Evolutionary conservation across 2,113 vertebrate genomes (phyloP).

Genomic region (Thamnophis sirtalis): DNA sequence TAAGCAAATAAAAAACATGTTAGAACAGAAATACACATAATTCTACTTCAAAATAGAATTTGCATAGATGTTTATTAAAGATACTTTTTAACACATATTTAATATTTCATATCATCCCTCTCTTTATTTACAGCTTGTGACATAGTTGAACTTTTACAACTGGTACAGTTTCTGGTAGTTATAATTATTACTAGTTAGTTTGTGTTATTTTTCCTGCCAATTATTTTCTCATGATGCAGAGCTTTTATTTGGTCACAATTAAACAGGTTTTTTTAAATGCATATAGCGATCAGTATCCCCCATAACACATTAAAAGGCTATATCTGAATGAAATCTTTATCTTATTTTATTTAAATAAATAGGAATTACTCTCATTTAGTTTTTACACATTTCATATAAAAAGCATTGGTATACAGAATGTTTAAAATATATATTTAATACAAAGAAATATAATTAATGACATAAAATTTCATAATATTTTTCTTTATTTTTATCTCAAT

Average conservation of each 20-base stretch:
- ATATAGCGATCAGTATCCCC: constrained; percentile 28
- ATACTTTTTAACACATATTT: background rate
- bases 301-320: background rate
- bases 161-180: background rate
- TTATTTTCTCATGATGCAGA: constrained; percentile 27
- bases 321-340: background rate
- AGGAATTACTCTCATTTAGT: background rate
- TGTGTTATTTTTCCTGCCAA: constrained; percentile 31
- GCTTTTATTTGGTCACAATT: constrained; percentile 48
- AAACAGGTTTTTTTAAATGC: constrained; percentile 37
- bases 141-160: background rate
- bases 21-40: background rate
- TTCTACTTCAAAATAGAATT: background rate
- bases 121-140: background rate
- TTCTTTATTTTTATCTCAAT: constrained; percentile 25
- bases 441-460: constrained; percentile 5
- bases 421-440: background rate
- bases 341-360: background rate
- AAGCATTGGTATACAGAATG: background rate
- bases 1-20: background rate
- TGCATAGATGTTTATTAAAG: background rate
- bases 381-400: background rate
- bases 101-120: background rate
- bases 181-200: background rate
- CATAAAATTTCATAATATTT: background rate